Evolutionary conservation across 2,113 vertebrate species (phyloP), one percentile per base, ranked within the genome.

Genomic region (Zonotrichia leucophrys): DNA sequence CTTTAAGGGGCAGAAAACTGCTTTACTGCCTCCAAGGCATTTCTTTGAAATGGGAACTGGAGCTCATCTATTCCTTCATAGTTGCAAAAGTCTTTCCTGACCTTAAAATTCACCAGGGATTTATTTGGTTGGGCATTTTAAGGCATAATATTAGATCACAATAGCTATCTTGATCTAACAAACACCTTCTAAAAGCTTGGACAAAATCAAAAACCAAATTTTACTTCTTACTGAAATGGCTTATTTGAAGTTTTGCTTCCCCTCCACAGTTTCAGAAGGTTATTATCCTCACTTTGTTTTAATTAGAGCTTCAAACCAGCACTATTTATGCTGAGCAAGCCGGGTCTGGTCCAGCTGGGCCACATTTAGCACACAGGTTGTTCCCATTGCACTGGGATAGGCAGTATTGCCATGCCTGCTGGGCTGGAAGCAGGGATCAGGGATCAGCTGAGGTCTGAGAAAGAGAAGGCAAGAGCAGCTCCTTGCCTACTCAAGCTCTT

Each of bases 301-400:
- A 95, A 94, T 92, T 89, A 91, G 47, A 60, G 23, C 66, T 94
- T 91, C 81, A 94, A 68, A 92, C 39, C 41, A 76, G 53, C 25
- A 15, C 33, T 67, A 28, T 59, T 90, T 84, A 66, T 59, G 46
- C 59, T 49, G 69, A 79, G 33, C 66, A 80, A 80, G 67, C 75
- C 12, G 10, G 18, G 35, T 63, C 58, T 82, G 82, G 62, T 82
- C 78, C 58, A 78, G 73, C 73, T 75, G 50, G 58, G 73, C 39
- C 56, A 50, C 35, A 55, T 60, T 69, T 72, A 84, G 52, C 27
- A 33, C 60, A 52, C 27, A 49, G 58, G 62, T 46, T 64, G 31
- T 47, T 87, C 82, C 44, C 50, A 42, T 12, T 58, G 25, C 0
- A 0, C 18, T 19, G 49, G 33, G 27, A 28, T 20, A n/a, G 53